phyloP scores from a whole-genome alignment of 1,140 invertebrate genomes.

The Microvelia longipes region DNA sequence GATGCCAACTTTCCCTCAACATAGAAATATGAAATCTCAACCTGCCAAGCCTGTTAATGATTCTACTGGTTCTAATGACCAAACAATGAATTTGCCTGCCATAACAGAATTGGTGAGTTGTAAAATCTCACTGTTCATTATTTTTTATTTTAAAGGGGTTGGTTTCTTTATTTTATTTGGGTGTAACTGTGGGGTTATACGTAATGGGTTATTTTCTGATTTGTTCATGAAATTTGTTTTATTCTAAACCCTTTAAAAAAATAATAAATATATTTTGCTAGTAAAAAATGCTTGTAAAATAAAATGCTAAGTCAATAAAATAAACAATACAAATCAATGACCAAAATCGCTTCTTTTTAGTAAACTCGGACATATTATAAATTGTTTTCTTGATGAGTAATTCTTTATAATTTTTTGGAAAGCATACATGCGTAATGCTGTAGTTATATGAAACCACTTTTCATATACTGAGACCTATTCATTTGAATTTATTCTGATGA shows the following conservation, averaged over 20 bases:
- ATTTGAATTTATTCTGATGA: no score
- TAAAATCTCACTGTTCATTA: slow-evolving; percentile 1
- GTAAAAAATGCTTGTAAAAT: not conserved
- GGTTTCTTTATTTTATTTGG: not conserved
- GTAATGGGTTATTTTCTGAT: not conserved
- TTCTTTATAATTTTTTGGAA: no score
- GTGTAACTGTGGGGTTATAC: not conserved
- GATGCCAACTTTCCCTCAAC: slow-evolving; percentile 94
- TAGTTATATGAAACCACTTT: no score
- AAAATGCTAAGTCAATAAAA: no score
- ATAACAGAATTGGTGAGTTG: slow-evolving; percentile 53
- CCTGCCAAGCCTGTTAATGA: slow-evolving; percentile 29
- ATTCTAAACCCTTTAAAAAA: not conserved
- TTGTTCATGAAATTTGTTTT: not conserved
- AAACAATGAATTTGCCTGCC: slow-evolving; percentile 52
- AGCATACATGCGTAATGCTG: no score
- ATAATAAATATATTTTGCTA: not conserved
- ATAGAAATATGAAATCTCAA: slow-evolving; percentile 64
- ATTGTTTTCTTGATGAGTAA: no score
- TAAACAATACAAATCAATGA: no score
- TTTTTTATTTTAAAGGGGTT: not conserved
- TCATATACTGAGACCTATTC: no score
- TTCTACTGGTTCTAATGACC: slow-evolving; percentile 44
- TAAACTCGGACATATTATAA: no score
- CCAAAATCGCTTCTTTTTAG: no score